Evolutionary conservation across 2,797 vertebrate species (phyloP).

Genomic region (Gorsachius magnificus): DNA sequence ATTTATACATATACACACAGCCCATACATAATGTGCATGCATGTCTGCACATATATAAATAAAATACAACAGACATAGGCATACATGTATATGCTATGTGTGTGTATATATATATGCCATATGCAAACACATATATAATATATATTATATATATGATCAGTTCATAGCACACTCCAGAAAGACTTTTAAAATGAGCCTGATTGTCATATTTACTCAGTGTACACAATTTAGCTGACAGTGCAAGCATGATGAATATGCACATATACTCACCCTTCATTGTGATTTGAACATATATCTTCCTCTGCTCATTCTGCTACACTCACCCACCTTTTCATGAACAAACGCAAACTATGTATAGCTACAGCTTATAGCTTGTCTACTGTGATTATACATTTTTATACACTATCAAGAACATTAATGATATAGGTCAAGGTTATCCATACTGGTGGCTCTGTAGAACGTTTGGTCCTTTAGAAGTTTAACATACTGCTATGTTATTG

Average conservation of each 20-base stretch:
- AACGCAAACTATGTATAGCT: conserved; percentile 28
- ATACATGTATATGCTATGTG: conserved; percentile 72
- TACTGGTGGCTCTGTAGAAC: conserved; percentile 46
- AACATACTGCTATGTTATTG: conserved; percentile 62
- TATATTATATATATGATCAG: conserved; percentile 64
- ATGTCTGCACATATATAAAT: conserved; percentile 78
- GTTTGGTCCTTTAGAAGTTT: conserved; percentile 64
- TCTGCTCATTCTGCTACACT: conserved; percentile 21
- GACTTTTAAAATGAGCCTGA: conserved; percentile 67
- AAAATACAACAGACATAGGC: conserved; percentile 75
- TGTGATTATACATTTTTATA: conserved; percentile 54
- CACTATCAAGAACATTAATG: conserved; percentile 44
- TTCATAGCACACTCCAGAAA: conserved; percentile 65
- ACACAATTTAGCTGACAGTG: conserved; percentile 53
- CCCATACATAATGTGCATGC: conserved; percentile 63
- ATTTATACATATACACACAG: conserved; percentile 79
- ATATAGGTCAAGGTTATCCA: conserved; percentile 39
- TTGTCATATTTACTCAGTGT: conserved; percentile 62
- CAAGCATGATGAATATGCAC: conserved; percentile 53
- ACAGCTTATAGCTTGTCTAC: conserved; percentile 58
- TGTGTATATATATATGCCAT: conserved; percentile 64
- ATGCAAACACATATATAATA: conserved; percentile 66
- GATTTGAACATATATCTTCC: conserved; percentile 28
- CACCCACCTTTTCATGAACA: conserved; percentile 16
- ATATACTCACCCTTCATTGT: conserved; percentile 29